Base-by-base conservation (phyloP, 2,797 vertebrate genomes). In the Syndactyla subalaris region DNA sequence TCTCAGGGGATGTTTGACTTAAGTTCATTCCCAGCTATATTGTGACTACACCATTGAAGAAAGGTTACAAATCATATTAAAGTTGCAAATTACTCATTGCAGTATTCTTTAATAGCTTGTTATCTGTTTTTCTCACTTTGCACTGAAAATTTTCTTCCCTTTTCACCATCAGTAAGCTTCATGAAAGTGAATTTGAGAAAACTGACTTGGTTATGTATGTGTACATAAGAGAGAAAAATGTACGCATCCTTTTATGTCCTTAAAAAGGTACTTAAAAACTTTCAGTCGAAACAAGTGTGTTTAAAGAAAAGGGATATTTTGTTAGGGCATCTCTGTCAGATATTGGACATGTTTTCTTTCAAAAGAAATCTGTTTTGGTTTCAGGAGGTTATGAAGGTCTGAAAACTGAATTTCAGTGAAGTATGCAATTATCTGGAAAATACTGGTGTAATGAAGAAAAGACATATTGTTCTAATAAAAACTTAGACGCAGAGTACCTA, bases 391-490 rank as follows among this genome's bases (percentile, higher is more conserved):
- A 68, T 36, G 49, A 85, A 93, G 38, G 59, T 92, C 73, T 89
- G 74, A 55, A 94, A 92, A 71, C 70, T 55, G 76, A 81, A 1
- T 86, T 78, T 55, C 51, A 74, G 39, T 52, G 45, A 90, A 86
- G 34, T 63, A 79, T 51, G 32, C 52, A 95, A 92, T 91, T 71
- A 88, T 91, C 48, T 79, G 34, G 67, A 92, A 90, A 92, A 82
- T 48, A 65, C 13, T 55, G 14, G 21, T 67, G 22, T 73, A 88
- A 92, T 88, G 79, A 88, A 89, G 75, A 93, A 88, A 91, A 93
- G 89, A 95, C 30, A 62, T 54, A 95, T 51, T 72, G 72, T 62
- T 94, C 54, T 81, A 94, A 97, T 96, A 95, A 95, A 93, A 95
- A n/a, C n/a, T 59, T 75, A 14, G 39, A 16, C 29, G 32, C 19